Conservation (phyloP, 2,888 invertebrate genomes). For the Formica aserva region DNA sequence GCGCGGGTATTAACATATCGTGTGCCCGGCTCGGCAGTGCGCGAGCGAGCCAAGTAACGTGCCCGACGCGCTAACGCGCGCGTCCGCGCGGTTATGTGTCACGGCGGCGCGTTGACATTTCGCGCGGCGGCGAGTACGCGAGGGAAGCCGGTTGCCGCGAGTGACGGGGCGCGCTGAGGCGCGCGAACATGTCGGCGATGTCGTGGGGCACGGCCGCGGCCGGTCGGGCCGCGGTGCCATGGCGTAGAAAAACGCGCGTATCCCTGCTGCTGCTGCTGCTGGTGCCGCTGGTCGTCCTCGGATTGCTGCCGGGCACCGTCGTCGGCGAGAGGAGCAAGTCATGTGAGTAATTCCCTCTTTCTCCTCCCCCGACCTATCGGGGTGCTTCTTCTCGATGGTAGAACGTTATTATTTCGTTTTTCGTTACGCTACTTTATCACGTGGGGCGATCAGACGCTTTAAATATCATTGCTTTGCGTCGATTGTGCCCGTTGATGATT, state of each 20-base stretch:
- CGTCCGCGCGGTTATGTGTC: slow-evolving; percentile 60
- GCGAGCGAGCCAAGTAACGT: slow-evolving; percentile 48
- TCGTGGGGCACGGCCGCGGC: slow-evolving; percentile 68
- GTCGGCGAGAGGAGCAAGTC: slow-evolving; percentile 80
- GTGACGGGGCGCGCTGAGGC: slow-evolving; percentile 60
- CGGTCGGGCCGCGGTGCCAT: slow-evolving; percentile 19
- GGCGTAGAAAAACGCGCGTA: slow-evolving; percentile 63
- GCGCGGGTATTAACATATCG: slow-evolving; percentile 22
- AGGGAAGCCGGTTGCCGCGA: slow-evolving; percentile 63
- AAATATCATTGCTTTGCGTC: background rate
- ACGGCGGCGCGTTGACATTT: slow-evolving; percentile 22
- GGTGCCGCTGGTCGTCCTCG: slow-evolving; percentile 61
- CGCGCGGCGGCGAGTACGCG: slow-evolving; percentile 61
- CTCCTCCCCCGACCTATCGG: background rate
- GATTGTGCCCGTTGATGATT: background rate
- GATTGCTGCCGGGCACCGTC: slow-evolving; percentile 71
- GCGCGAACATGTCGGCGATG: slow-evolving; percentile 73
- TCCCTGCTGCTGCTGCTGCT: slow-evolving; percentile 56
- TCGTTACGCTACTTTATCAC: slow-evolving; percentile 11
- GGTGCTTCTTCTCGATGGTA: background rate
- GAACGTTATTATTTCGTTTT: background rate
- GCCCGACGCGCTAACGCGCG: slow-evolving; percentile 32
- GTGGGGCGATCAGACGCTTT: slow-evolving; percentile 8
- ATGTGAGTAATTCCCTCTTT: slow-evolving; percentile 76
- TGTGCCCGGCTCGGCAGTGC: slow-evolving; percentile 47